Evolutionary conservation across 2,888 invertebrate genomes (phyloP).

Genomic region (Nomada ferruginata): DNA sequence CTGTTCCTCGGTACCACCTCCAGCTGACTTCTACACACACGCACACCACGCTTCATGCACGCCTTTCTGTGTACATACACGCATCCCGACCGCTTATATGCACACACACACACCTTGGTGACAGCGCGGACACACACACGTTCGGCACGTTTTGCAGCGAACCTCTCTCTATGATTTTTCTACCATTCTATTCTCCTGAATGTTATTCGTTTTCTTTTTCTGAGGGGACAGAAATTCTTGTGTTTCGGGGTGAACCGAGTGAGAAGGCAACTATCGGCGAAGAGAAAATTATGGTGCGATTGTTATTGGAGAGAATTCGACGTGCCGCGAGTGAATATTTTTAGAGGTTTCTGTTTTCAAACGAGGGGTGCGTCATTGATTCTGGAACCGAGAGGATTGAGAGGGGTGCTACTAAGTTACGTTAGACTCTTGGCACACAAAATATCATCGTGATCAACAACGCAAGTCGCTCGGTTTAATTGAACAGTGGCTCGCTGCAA

Average conservation of each 20-base stretch:
- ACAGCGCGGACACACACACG: conserved; percentile 81
- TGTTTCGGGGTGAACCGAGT: background rate
- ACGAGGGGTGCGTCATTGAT: background rate
- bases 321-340: background rate
- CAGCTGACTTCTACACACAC: conserved; percentile 83
- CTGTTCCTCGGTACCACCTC: conserved; percentile 83
- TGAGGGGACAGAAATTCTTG: background rate
- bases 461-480: background rate
- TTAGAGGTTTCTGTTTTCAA: background rate
- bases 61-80: conserved; percentile 73
- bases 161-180: conserved; percentile 37
- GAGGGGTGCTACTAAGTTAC: background rate
- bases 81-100: conserved; percentile 60
- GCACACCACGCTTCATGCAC: conserved; percentile 82
- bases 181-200: background rate
- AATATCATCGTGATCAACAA: background rate
- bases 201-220: background rate
- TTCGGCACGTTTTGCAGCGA: conserved; percentile 76
- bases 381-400: no score
- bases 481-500: conserved; percentile 74
- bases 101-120: conserved; percentile 76
- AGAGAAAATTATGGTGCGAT: no score
- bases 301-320: background rate
- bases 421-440: conserved; percentile 24
- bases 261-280: background rate